These are phyloP conservation scores for Prunella himalayana DNA, from an alignment of 2,113 vertebrate species.

Conservation along the genomic window DNA sequence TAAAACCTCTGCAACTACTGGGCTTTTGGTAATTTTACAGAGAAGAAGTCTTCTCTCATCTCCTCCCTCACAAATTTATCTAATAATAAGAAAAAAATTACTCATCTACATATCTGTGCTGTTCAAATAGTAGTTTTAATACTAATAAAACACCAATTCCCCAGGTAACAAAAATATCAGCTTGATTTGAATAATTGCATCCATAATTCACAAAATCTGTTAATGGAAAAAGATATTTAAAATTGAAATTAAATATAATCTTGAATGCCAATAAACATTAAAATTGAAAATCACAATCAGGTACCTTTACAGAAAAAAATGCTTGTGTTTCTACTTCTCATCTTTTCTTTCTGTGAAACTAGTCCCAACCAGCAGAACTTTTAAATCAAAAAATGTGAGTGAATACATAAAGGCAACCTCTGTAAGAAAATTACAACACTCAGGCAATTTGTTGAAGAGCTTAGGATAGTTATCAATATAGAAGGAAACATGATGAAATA, in stretches of 20 bases:
- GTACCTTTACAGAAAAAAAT: not conserved
- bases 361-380: not conserved
- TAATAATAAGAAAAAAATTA: not conserved
- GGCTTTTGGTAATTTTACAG: not conserved
- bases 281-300: not conserved
- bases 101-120: not conserved
- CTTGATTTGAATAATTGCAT: not conserved
- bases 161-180: not conserved
- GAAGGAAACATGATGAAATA: not conserved
- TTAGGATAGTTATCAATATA: not conserved
- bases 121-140: not conserved
- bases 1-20: not conserved
- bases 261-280: not conserved
- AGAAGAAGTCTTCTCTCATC: not conserved
- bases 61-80: not conserved
- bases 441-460: not conserved
- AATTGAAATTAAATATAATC: not conserved
- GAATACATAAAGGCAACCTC: not conserved
- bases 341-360: not conserved
- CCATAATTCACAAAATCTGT: not conserved
- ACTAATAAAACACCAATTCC: not conserved
- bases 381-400: not conserved
- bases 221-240: not conserved
- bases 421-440: not conserved
- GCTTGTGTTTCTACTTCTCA: not conserved